Evolutionary conservation across 2,113 vertebrate species (phyloP).

Genomic region (Macaca mulatta): DNA sequence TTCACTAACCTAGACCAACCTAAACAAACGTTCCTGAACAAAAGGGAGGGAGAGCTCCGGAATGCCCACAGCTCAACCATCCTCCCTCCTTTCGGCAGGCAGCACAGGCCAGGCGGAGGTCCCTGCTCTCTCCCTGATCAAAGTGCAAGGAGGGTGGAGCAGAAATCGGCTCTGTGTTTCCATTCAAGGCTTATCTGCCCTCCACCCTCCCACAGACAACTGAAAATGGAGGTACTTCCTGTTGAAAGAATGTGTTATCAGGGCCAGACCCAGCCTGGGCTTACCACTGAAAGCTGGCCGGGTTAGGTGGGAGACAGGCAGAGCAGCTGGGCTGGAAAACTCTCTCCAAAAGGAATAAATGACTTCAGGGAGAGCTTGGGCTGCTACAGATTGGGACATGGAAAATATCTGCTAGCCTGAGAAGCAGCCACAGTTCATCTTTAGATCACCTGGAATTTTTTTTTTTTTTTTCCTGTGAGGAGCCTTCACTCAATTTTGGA

Average conservation of each 20-base stretch:
- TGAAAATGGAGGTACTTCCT: conserved; percentile 81
- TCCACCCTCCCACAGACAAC: conserved; percentile 73
- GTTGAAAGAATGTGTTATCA: conserved; percentile 82
- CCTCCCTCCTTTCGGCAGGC: conserved; percentile 72
- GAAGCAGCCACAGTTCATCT: background rate
- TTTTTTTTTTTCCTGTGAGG: background rate
- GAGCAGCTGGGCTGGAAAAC: conserved; percentile 58
- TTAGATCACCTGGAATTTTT: background rate
- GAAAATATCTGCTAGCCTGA: conserved; percentile 63
- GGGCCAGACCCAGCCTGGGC: conserved; percentile 57
- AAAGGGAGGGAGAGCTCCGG: background rate
- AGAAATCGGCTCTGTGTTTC: conserved; percentile 74
- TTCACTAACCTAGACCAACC: background rate
- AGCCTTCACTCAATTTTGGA: background rate
- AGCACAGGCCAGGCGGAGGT: conserved; percentile 60
- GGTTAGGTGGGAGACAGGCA: conserved; percentile 66
- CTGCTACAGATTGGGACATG: conserved; percentile 47
- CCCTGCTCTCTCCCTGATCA: conserved; percentile 76
- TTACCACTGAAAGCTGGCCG: conserved; percentile 55
- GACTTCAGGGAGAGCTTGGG: conserved; percentile 60
- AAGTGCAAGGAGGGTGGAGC: conserved; percentile 77
- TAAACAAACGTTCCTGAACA: background rate
- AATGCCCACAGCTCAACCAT: background rate
- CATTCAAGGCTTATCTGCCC: conserved; percentile 76
- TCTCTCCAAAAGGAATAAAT: conserved; percentile 76